Evolutionary conservation across 53 echinoderm and acorn worm genomes (phyloP).

Genomic region (Hippasteria phrygiana): DNA sequence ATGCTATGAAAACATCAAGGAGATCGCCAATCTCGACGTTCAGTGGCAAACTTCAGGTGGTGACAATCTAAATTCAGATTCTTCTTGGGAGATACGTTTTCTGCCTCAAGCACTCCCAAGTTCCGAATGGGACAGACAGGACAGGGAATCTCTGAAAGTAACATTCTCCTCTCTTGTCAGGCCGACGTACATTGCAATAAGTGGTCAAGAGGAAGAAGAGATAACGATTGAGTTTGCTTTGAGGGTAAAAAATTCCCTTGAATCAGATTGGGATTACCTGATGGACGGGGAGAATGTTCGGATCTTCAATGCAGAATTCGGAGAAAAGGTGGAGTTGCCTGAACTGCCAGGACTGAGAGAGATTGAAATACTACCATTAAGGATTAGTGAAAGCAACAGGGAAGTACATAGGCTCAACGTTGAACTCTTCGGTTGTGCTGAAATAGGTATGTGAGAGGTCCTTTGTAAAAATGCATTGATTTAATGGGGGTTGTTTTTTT

Average conservation of each 20-base stretch:
- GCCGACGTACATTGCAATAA: neutral
- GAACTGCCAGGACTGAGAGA: neutral
- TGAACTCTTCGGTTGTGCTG: conserved; percentile 43
- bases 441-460: conserved; percentile 18
- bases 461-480: neutral
- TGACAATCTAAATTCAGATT: neutral
- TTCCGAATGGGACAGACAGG: neutral
- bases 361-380: conserved; percentile 36
- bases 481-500: neutral
- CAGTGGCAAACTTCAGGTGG: conserved; percentile 24
- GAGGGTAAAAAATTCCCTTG: neutral
- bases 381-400: neutral
- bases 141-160: conserved; percentile 17
- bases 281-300: neutral
- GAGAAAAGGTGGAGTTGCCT: neutral
- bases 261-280: neutral
- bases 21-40: conserved; percentile 28
- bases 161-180: conserved; percentile 35
- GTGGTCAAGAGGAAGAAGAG: neutral
- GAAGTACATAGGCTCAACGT: neutral
- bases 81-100: conserved; percentile 11
- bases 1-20: neutral
- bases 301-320: neutral
- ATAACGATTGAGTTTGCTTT: conserved; percentile 20
- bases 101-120: conserved; percentile 1